Evolutionary conservation across 2,113 vertebrate genomes (phyloP).

Genomic region (Trogon surrucura): DNA sequence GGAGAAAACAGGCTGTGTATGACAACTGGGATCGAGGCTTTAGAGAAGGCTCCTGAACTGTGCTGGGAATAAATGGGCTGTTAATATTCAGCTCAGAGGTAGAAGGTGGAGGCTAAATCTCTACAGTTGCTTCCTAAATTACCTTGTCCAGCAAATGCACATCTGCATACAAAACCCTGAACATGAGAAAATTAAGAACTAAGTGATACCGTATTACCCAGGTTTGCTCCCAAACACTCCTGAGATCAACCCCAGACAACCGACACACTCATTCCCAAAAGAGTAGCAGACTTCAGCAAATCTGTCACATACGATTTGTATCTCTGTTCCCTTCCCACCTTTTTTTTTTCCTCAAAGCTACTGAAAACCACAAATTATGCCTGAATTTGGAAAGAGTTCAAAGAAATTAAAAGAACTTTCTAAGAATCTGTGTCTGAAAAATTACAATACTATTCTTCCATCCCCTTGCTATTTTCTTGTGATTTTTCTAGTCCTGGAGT

Average conservation of each 20-base stretch:
- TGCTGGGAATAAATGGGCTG: not conserved
- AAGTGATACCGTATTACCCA: not conserved
- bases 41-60: not conserved
- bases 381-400: not conserved
- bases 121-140: not conserved
- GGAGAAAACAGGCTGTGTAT: not conserved
- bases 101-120: not conserved
- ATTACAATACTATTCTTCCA: not conserved
- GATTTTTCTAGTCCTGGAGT: slow-evolving; percentile 2
- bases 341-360: not conserved
- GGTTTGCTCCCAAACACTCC: not conserved
- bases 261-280: not conserved
- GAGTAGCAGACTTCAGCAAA: not conserved
- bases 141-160: not conserved
- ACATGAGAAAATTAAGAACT: not conserved
- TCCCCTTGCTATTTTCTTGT: not conserved
- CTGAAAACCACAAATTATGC: not conserved
- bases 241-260: not conserved
- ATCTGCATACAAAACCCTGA: not conserved
- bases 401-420: not conserved
- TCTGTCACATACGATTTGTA: not conserved
- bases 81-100: not conserved
- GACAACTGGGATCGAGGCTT: not conserved
- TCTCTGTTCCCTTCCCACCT: not conserved
- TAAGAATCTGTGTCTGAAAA: not conserved